Conservation (phyloP, 2,113 vertebrate genomes). For the Prunella fulvescens region DNA sequence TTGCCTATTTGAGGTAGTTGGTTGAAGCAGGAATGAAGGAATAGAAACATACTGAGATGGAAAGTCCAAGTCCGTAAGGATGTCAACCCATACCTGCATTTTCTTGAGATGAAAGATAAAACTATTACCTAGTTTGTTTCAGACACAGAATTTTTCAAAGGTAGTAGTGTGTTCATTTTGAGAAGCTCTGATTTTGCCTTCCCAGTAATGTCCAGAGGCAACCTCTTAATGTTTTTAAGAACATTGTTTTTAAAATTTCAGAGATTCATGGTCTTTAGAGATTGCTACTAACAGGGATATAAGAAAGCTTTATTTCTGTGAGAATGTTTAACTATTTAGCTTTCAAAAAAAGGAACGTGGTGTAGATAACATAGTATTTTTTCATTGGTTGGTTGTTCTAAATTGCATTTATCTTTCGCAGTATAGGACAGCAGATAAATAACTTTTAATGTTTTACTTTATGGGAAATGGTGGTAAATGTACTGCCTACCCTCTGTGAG, state of each 20-base stretch:
- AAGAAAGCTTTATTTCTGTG: background rate
- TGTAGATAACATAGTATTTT: background rate
- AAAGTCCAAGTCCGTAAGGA: background rate
- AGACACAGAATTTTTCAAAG: background rate
- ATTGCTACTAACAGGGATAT: background rate
- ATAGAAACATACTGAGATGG: background rate
- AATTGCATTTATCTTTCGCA: background rate
- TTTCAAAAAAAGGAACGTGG: background rate
- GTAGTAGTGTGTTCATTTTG: background rate
- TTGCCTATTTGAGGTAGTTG: background rate
- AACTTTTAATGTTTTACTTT: background rate
- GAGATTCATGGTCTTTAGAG: background rate
- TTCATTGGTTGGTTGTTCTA: background rate
- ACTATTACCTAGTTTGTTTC: background rate
- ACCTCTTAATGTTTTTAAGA: background rate
- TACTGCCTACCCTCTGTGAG: background rate
- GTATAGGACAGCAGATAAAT: background rate
- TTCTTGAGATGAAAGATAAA: background rate
- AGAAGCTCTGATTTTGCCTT: background rate
- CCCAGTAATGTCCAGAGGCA: background rate
- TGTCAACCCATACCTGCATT: background rate
- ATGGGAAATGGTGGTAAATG: background rate
- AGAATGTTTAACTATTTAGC: background rate
- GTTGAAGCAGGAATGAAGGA: background rate
- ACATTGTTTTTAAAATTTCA: background rate